phyloP scores from a whole-genome alignment of 2,113 vertebrate species.

The Clupea harengus region DNA sequence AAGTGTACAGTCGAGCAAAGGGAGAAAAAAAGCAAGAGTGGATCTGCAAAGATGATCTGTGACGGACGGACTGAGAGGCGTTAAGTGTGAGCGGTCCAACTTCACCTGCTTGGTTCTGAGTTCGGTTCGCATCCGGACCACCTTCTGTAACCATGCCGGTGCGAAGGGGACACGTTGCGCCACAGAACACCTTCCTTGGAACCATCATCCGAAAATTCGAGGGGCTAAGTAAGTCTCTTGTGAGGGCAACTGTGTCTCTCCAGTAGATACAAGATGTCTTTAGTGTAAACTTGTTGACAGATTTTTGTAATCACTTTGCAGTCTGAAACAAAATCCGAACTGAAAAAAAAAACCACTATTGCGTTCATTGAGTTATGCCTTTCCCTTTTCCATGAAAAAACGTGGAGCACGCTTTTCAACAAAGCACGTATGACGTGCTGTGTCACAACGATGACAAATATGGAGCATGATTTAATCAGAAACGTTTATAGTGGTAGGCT shows the following conservation, averaged over 20 bases:
- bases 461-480: no score
- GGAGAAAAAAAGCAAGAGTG: background rate
- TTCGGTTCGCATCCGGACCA: background rate
- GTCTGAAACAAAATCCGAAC: background rate
- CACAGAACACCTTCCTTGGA: conserved; percentile 89
- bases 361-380: no score
- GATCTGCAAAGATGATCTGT: background rate
- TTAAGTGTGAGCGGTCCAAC: background rate
- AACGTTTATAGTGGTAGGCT: no score
- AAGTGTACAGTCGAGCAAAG: background rate
- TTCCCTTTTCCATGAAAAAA: no score
- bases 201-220: conserved; percentile 92
- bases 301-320: background rate
- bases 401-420: no score
- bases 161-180: conserved; percentile 86
- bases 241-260: background rate
- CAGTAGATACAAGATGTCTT: background rate
- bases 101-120: background rate
- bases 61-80: background rate
- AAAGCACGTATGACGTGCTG: no score
- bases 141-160: conserved; percentile 68
- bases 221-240: conserved; percentile 76
- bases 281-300: background rate
- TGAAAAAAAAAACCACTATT: no score
- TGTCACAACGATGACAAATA: no score